Base-by-base conservation (phyloP, 2,113 vertebrate species). In the Lophotis ruficrista region DNA sequence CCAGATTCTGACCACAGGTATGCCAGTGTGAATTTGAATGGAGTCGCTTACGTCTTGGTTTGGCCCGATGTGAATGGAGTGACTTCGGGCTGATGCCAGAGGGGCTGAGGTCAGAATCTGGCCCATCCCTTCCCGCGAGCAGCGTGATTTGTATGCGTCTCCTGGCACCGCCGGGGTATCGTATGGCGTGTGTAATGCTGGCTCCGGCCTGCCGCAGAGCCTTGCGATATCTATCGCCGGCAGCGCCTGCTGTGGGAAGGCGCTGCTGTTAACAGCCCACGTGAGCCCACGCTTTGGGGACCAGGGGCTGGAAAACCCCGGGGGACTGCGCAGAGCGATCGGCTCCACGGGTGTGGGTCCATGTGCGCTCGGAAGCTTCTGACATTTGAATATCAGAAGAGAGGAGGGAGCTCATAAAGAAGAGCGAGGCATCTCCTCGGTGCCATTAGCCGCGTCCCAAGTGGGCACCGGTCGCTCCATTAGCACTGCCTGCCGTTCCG, bases 1-100 rank as follows among this genome's bases (percentile, higher is more conserved):
- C 92, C 92, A 94, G 92, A 96, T 94, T 53, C 95, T 94, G 96
- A 95, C 96, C 96, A 88, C 95, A 97, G 96, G 95, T 94, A 97
- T 95, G 95, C 87, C 89, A 94, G 87, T 91, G 92, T 95, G 94
- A 95, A 95, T 96, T 94, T 96, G 95, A 94, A 95, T 92, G 91
- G 94, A 95, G 93, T 57, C 51, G 8, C 91, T 97, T 96, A 95
- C 71, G 91, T 95, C 90, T 96, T 65, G 87, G 83, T 93, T 97
- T 95, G 96, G 96, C 93, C 69, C 7, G 8, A 90, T 78, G 77
- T 97, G 96, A 97, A 97, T 97, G 96, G 95, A 97, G 87, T 78
- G 89, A 83, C 93, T 93, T 78, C 84, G 64, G 89, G 78, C 84
- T 72, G 87, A 60, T 95, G 95, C 96, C 96, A 96, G 75, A 91